Percentiles rank a stretch among this genome's conserved stretches.
These are phyloP conservation scores for Calypte anna DNA, from an alignment of 2,113 vertebrate genomes.

Conservation along the genomic window DNA sequence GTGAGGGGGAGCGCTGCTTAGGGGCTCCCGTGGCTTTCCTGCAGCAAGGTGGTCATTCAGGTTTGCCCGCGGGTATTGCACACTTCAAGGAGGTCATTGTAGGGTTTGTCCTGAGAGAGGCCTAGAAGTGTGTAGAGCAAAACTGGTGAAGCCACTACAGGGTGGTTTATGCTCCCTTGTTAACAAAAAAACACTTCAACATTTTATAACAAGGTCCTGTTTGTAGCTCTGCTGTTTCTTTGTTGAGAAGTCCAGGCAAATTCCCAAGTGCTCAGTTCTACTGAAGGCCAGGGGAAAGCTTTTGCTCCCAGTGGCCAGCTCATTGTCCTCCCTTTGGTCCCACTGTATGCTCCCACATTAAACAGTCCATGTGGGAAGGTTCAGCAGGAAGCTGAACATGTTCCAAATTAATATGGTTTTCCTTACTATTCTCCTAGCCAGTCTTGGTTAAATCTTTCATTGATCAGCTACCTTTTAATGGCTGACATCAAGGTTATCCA, in stretches of 20 bases:
- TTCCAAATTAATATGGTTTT: neutral
- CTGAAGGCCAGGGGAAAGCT: neutral
- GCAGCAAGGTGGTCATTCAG: neutral
- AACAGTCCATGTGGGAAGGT: neutral
- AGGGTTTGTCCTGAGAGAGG: neutral
- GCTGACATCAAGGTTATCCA: neutral
- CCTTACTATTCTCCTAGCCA: neutral
- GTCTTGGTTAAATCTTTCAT: neutral
- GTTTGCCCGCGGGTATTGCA: neutral
- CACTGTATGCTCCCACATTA: neutral
- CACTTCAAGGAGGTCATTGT: neutral
- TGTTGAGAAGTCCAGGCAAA: neutral
- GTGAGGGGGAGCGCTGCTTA: fast-evolving
- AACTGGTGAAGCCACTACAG: neutral
- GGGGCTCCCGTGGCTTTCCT: fast-evolving
- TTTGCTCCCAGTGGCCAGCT: neutral
- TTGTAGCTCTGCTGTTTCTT: neutral
- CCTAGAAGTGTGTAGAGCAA: neutral
- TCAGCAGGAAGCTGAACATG: neutral
- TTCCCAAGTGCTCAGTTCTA: neutral
- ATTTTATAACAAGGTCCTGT: neutral
- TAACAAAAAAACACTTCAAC: neutral
- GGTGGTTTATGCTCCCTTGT: neutral
- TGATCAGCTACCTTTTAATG: neutral
- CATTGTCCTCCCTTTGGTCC: neutral